Evolutionary conservation across 1,140 invertebrate species (phyloP), one percentile per base, ranked within the genome.

Genomic region (Magallana ariakensis): DNA sequence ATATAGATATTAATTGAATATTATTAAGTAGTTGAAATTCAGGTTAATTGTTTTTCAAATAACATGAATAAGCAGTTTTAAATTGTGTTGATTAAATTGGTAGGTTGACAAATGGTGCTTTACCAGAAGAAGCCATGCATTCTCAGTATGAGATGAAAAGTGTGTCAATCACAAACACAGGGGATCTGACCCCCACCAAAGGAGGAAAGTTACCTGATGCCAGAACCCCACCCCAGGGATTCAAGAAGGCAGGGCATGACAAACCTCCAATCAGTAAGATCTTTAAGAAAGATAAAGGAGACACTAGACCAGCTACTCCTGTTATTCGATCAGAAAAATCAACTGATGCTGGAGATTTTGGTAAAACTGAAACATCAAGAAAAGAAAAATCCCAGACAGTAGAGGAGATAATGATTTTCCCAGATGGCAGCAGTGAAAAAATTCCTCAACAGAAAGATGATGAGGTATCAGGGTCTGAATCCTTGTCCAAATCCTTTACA

Each of bases 131-230:
- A 90, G 97, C 98, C 91, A 97, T 97, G 56, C 96, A 97, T 87
- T 97, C 97, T 19, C 96, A 98, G 81, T 96, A 98, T 89, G 98
- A 99, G 95, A 97, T 99, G 85, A 97, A 97, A 89, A 98, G 97
- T 95, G 98, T 99, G 0, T 98, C 98, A 95, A 99, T 99, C 98
- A 98, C 98, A 0, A 97, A 97, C 75, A 97, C 97, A 55, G 98
- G 98, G 8, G 98, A 98, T 94, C 95, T 99, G 84, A 98, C 98
- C 0, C 98, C 98, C 3, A 97, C 97, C 5, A 95, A 97, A 85
- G 98, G 89, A 95, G 98, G 98, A 9, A 98, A 98, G 95, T 92
- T 98, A 6, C 97, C 98, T 15, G 98, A 99, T 94, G 95, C 97
- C 10, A 96, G 97, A 90, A 96, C 97, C 46, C 98, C 98, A 9